Percentiles rank a stretch among this genome's conserved stretches.
Conservation (phyloP, 2,888 invertebrate species). For the Brenthis hecate region DNA sequence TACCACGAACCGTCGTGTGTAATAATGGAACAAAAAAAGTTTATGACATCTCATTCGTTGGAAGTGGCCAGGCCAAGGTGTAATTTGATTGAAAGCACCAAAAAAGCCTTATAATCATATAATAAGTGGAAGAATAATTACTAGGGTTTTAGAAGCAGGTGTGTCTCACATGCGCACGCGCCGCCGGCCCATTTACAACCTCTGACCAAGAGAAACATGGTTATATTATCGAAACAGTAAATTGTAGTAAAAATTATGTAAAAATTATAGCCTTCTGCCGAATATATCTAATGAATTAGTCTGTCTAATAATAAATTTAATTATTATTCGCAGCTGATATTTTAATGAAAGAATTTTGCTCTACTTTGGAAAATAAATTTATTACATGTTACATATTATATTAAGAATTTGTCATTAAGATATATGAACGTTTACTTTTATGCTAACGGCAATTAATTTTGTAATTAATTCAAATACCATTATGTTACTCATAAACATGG, state of each 20-base stretch:
- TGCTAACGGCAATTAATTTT: no score
- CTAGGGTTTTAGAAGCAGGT: conserved; percentile 77
- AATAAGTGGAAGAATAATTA: conserved; percentile 81
- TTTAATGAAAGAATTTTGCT: conserved; percentile 6
- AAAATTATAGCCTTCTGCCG: conserved; percentile 29
- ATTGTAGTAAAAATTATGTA: conserved; percentile 32
- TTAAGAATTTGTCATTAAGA: background rate
- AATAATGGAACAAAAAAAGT: conserved; percentile 58
- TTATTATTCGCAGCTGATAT: conserved; percentile 32
- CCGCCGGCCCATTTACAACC: conserved; percentile 48
- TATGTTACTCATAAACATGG: no score
- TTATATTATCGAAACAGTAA: conserved; percentile 52
- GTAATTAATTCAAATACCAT: no score
- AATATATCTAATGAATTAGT: conserved; percentile 29
- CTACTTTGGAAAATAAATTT: conserved; percentile 6
- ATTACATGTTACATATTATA: background rate
- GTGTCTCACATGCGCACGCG: conserved; percentile 61
- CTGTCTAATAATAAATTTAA: conserved; percentile 26
- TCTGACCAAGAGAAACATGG: conserved; percentile 54
- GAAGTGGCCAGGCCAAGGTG: conserved; percentile 76
- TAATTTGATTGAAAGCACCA: conserved; percentile 83
- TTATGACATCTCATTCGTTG: conserved; percentile 80
- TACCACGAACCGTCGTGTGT: conserved; percentile 56
- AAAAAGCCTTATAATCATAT: conserved; percentile 81
- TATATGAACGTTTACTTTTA: no score